A percentile compares a stretch with the other conserved stretches of the same genome.
Conservation (phyloP, 2,888 invertebrate species). For the Drosophila anceps region DNA sequence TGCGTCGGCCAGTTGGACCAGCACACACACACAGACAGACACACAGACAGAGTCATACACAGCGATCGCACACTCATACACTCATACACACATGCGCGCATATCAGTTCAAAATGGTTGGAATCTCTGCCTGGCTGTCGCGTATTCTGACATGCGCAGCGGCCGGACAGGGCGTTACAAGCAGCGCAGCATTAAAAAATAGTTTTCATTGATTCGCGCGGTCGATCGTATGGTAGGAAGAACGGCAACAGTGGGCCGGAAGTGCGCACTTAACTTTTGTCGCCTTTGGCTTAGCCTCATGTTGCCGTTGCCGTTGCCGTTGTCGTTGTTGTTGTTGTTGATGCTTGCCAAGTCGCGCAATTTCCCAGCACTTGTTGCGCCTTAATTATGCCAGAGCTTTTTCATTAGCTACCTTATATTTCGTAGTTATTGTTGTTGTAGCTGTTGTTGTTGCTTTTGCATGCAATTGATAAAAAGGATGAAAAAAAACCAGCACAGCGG, state of each 20-base stretch:
- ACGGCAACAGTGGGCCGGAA: slow-evolving; percentile 62
- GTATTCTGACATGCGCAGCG: slow-evolving; percentile 64
- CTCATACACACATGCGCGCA: slow-evolving; percentile 28
- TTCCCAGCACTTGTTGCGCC: slow-evolving; percentile 59
- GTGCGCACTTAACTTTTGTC: slow-evolving; percentile 76
- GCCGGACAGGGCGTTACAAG: slow-evolving; percentile 60
- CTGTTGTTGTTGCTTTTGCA: slow-evolving; percentile 31
- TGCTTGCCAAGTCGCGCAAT: slow-evolving; percentile 45
- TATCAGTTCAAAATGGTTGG: slow-evolving; percentile 78
- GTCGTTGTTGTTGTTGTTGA: slow-evolving; percentile 1
- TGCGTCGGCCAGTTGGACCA: slow-evolving; percentile 69
- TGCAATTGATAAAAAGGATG: slow-evolving; percentile 53
- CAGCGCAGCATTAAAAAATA: slow-evolving; percentile 53
- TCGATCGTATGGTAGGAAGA: slow-evolving; percentile 46
- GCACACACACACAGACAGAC: slow-evolving; percentile 19
- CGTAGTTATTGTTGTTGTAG: not conserved
- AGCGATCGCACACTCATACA: slow-evolving; percentile 18
- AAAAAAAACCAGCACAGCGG: slow-evolving; percentile 16
- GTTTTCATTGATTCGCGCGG: slow-evolving; percentile 46
- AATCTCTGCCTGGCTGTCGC: slow-evolving; percentile 71
- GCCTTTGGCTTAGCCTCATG: slow-evolving; percentile 46
- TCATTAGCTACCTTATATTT: slow-evolving; percentile 19
- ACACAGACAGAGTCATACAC: slow-evolving; percentile 10
- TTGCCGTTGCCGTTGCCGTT: too few relatives aligned
- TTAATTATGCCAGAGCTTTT: slow-evolving; percentile 56